A percentile compares a stretch with the other conserved stretches of the same genome.
phyloP scores from a whole-genome alignment of 2,888 invertebrate species.

The Ichneumoninae sp. region DNA sequence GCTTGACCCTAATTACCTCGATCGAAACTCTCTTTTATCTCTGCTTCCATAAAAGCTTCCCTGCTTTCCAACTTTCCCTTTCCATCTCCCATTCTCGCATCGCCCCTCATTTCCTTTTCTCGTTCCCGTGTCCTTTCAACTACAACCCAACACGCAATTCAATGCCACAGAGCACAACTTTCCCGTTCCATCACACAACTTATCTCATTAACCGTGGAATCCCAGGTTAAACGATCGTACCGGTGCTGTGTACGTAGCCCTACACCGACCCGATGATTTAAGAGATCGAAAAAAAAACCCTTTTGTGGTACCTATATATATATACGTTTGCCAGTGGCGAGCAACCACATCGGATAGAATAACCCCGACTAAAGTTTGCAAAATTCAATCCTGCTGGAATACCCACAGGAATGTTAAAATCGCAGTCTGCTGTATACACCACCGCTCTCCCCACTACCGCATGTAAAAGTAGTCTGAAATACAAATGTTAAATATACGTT shows the following conservation, averaged over 20 bases:
- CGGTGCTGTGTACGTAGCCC: slow-evolving; percentile 7
- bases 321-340: slow-evolving; percentile 30
- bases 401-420: slow-evolving; percentile 58
- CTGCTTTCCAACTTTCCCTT: background rate
- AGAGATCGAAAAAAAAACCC: slow-evolving; percentile 42
- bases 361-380: slow-evolving; percentile 60
- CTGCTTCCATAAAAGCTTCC: background rate
- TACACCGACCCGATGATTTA: slow-evolving; percentile 45
- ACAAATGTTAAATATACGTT: background rate
- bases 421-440: slow-evolving; percentile 25
- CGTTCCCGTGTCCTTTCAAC: slow-evolving; percentile 42
- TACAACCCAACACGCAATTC: slow-evolving; percentile 58
- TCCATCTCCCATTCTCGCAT: background rate
- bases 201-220: slow-evolving; percentile 66
- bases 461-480: background rate
- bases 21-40: slow-evolving; percentile 10
- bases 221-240: slow-evolving; percentile 57
- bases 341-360: slow-evolving; percentile 44
- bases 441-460: background rate
- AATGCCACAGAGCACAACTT: slow-evolving; percentile 57
- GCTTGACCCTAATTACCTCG: slow-evolving; percentile 57
- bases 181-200: slow-evolving; percentile 61
- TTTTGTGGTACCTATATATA: slow-evolving; percentile 1
- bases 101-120: slow-evolving; percentile 30
- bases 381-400: slow-evolving; percentile 55